Conservation (phyloP, 2,797 vertebrate genomes). For the Neostethus bicornis region DNA sequence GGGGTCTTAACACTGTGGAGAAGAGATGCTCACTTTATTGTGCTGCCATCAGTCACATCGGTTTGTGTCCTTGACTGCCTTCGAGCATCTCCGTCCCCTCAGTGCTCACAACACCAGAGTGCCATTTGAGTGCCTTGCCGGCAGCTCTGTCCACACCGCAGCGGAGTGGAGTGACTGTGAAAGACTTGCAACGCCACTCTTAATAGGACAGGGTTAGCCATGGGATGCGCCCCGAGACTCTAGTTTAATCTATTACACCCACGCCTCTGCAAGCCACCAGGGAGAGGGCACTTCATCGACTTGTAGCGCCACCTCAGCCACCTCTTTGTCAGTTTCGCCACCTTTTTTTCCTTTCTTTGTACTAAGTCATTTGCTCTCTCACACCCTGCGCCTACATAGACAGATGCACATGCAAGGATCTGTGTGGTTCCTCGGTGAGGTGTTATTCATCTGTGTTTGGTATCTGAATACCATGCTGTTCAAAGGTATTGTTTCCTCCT, state of each 20-base stretch:
- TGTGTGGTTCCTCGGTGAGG: slow-evolving; percentile 35
- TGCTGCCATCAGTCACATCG: slow-evolving; percentile 74
- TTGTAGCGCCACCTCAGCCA: slow-evolving; percentile 40
- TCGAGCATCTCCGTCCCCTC: slow-evolving; percentile 41
- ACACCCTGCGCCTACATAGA: slow-evolving; percentile 23
- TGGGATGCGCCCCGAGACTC: slow-evolving; percentile 65
- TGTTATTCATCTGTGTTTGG: slow-evolving; percentile 41
- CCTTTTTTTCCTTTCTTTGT: not conserved
- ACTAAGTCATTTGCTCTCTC: slow-evolving; percentile 12
- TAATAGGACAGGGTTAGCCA: slow-evolving; percentile 70
- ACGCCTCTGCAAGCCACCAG: slow-evolving; percentile 57
- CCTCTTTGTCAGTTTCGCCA: slow-evolving; percentile 37
- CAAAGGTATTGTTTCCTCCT: slow-evolving; percentile 58
- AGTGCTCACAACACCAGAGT: slow-evolving; percentile 50
- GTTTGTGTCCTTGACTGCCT: slow-evolving; percentile 72
- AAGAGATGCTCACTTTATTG: slow-evolving; percentile 71
- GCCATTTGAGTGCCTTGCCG: slow-evolving; percentile 55
- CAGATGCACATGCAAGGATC: slow-evolving; percentile 9
- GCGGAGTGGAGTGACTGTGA: slow-evolving; percentile 55
- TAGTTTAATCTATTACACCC: slow-evolving; percentile 74
- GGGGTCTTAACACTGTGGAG: slow-evolving; percentile 48
- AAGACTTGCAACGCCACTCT: slow-evolving; percentile 63
- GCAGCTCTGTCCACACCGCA: slow-evolving; percentile 56
- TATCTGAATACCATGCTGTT: slow-evolving; percentile 60
- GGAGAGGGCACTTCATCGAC: slow-evolving; percentile 61